A percentile compares a stretch with the other conserved stretches of the same genome.
phyloP scores from a whole-genome alignment of 2,888 invertebrate genomes.

The Pachycephus smyrnensis region DNA sequence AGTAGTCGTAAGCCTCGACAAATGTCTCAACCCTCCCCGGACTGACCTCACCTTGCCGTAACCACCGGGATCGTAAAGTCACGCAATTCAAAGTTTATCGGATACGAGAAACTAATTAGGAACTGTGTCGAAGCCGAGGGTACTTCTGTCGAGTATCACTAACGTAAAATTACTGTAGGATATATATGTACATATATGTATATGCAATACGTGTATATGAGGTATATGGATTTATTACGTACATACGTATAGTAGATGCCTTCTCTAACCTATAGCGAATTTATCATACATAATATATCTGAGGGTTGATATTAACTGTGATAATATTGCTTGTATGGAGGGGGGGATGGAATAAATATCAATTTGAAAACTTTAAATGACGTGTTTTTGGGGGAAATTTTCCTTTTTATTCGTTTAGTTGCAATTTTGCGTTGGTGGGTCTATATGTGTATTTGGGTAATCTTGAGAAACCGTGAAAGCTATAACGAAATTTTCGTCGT shows the following conservation, averaged over 20 bases:
- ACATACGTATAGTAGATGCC: not conserved
- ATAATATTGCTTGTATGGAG: not conserved
- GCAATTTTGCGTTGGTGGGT: too few species aligned
- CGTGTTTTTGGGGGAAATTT: too few species aligned
- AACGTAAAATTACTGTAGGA: not conserved
- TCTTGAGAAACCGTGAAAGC: too few species aligned
- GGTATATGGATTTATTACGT: not conserved
- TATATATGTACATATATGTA: not conserved
- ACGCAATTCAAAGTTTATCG: constrained; percentile 1
- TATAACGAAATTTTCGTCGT: not conserved
- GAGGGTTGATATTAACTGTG: not conserved
- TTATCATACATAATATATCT: not conserved
- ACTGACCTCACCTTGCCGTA: not conserved
- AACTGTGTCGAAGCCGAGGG: not conserved
- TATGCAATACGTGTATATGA: not conserved
- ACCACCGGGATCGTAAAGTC: constrained; percentile 1
- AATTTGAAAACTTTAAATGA: not conserved
- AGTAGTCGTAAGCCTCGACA: not conserved
- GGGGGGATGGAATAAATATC: not conserved
- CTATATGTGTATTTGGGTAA: too few species aligned
- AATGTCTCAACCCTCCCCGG: not conserved
- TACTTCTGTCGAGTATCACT: not conserved
- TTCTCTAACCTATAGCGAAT: not conserved
- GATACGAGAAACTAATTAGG: constrained; percentile 1
- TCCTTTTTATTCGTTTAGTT: too few species aligned